Evolutionary conservation across 2,797 vertebrate species (phyloP).

Genomic region (Danio jaintianensis): DNA sequence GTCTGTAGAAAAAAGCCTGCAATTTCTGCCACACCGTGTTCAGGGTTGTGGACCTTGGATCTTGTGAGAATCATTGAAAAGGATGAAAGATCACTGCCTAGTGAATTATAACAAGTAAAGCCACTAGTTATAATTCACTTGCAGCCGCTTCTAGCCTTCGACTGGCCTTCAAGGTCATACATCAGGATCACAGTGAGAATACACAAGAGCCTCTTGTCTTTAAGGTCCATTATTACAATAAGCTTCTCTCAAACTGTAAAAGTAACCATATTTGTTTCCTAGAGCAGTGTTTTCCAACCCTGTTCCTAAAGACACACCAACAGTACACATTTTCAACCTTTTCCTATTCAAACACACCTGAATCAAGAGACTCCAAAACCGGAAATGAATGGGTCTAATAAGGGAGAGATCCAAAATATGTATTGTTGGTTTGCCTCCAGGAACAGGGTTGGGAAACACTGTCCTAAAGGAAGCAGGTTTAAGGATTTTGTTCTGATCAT

Average conservation of each 20-base stretch:
- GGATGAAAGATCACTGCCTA: slow-evolving; percentile 30
- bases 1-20: not conserved
- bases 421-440: no score
- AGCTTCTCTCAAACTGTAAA: slow-evolving; percentile 21
- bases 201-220: slow-evolving; percentile 17
- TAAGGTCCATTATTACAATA: slow-evolving; percentile 43
- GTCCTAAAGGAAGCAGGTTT: not conserved
- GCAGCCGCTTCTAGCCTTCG: slow-evolving; percentile 36
- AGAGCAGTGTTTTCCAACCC: no score
- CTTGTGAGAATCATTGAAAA: slow-evolving; percentile 43
- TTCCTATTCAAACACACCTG: no score
- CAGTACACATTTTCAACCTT: no score
- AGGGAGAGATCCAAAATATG: no score
- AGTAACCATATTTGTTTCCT: not conserved
- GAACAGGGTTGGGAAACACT: no score
- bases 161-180: slow-evolving; percentile 51
- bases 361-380: no score
- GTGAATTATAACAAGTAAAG: slow-evolving; percentile 57
- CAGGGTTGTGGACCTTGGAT: slow-evolving; percentile 37
- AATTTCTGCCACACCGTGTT: slow-evolving; percentile 29
- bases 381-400: no score
- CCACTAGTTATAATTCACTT: slow-evolving; percentile 56
- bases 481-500: not conserved
- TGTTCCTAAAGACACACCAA: no score
- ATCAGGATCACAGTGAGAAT: slow-evolving; percentile 37